Conservation (phyloP, 2,797 vertebrate species). For the Saxicola maurus region DNA sequence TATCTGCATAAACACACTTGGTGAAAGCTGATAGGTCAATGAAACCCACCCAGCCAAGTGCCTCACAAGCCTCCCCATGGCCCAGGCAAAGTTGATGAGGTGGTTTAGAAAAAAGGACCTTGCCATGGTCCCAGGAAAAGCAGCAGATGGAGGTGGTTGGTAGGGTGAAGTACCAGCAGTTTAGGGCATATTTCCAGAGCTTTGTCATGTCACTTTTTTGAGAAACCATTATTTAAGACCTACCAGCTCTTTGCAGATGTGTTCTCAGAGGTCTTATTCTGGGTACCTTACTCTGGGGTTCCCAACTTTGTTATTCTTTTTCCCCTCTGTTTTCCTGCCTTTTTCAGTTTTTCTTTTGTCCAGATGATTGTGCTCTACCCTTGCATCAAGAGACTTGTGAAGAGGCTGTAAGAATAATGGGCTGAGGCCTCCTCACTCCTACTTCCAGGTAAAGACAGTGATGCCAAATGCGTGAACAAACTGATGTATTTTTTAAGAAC, state of each 20-base stretch:
- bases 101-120: not conserved
- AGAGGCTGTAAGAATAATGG: not conserved
- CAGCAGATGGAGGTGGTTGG: not conserved
- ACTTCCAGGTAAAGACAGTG: not conserved
- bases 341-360: not conserved
- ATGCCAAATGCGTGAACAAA: not conserved
- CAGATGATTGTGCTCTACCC: not conserved
- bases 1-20: not conserved
- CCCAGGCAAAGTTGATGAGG: not conserved
- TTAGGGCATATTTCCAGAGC: not conserved
- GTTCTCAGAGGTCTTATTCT: not conserved
- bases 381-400: not conserved
- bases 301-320: not conserved
- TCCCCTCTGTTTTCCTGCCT: accelerated
- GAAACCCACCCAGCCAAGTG: not conserved
- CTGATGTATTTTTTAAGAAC: not conserved
- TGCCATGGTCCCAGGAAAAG: not conserved
- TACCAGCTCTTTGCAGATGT: not conserved
- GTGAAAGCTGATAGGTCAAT: not conserved
- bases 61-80: not conserved
- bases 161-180: not conserved
- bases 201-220: not conserved
- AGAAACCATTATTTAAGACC: not conserved
- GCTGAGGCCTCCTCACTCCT: not conserved
- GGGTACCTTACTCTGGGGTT: not conserved